These are phyloP conservation scores for Helarctos malayanus DNA, from an alignment of 2,797 vertebrate species.

Conservation along the genomic window DNA sequence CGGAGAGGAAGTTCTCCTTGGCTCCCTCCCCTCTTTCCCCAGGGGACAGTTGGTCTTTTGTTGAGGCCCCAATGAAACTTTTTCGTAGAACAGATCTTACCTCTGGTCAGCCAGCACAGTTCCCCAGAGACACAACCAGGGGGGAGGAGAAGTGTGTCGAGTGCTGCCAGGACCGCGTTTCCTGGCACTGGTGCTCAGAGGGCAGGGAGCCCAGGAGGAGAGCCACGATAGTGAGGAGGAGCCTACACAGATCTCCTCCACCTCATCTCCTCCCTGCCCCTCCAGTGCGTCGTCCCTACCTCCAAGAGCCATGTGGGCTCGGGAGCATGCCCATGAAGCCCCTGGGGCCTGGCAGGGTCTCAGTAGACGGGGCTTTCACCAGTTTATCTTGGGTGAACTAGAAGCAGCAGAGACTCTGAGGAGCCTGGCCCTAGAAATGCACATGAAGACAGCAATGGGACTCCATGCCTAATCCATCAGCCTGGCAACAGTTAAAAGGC, in stretches of 20 bases:
- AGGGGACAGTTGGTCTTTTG: not conserved
- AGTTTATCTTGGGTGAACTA: not conserved
- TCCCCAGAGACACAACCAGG: not conserved
- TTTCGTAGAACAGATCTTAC: not conserved
- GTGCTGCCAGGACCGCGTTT: not conserved
- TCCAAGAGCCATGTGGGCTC: not conserved
- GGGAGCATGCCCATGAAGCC: not conserved
- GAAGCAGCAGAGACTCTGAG: not conserved
- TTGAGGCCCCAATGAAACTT: conserved; percentile 7
- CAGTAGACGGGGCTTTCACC: not conserved
- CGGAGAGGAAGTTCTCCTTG: not conserved
- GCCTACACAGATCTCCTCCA: not conserved
- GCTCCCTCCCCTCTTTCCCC: not conserved
- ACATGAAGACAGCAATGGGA: not conserved
- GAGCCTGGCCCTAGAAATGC: not conserved
- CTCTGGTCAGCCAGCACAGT: not conserved
- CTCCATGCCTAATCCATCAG: not conserved
- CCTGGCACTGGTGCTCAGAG: not conserved
- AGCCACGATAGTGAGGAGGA: not conserved
- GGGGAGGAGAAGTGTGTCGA: not conserved
- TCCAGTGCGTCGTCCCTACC: not conserved
- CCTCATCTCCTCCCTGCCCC: not conserved
- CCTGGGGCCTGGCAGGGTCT: not conserved
- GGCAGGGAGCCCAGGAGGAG: not conserved
- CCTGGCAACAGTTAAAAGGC: not conserved